phyloP scores from a whole-genome alignment of 2,797 vertebrate species.

The Gallinago solitaria region DNA sequence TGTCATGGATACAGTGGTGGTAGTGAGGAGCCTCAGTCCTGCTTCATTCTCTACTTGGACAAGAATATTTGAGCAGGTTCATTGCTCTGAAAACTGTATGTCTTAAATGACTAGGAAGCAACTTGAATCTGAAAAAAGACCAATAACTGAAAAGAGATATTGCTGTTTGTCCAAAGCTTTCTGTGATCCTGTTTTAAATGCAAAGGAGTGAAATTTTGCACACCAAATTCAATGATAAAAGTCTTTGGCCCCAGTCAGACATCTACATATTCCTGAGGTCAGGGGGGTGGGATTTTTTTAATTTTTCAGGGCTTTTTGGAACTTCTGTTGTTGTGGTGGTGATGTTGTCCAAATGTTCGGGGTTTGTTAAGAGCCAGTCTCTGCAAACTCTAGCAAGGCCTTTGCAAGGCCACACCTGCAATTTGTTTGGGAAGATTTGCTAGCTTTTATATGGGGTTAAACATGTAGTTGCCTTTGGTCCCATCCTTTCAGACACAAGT shows the following conservation, averaged over 20 bases:
- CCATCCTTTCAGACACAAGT: neutral
- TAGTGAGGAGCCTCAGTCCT: neutral
- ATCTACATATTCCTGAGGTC: neutral
- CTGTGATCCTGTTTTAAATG: slow-evolving; percentile 10
- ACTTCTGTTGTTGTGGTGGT: neutral
- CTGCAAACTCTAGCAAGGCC: neutral
- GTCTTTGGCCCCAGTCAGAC: neutral
- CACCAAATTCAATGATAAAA: neutral
- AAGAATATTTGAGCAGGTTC: neutral
- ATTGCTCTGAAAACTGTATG: neutral
- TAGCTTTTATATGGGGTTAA: neutral
- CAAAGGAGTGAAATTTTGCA: neutral
- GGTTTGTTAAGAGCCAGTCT: neutral
- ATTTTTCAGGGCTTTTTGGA: neutral
- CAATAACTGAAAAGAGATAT: neutral
- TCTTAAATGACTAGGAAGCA: neutral
- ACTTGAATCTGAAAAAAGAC: neutral
- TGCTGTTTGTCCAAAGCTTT: neutral
- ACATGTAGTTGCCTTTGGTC: neutral
- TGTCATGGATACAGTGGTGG: neutral
- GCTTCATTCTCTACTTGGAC: neutral
- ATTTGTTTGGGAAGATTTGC: neutral
- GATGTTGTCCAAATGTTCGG: neutral
- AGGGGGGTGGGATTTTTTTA: neutral
- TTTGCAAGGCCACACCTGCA: neutral